Evolutionary conservation across 2,888 invertebrate species (phyloP).

Genomic region (Orthonevra nobilis): DNA sequence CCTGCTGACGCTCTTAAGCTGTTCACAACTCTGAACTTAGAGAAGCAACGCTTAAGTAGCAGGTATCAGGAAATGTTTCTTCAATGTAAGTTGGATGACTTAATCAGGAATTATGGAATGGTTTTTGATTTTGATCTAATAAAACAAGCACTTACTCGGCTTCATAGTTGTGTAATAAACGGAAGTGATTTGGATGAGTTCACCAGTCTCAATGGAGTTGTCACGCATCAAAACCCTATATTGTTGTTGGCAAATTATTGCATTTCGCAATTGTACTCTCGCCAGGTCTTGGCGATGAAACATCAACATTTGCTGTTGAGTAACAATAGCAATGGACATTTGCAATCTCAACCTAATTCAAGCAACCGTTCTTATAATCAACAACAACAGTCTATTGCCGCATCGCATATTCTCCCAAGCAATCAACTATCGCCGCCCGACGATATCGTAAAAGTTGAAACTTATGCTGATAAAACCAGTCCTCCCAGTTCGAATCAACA

Average conservation of each 20-base stretch:
- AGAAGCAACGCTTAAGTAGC: conserved; percentile 85
- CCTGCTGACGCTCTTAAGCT: conserved; percentile 84
- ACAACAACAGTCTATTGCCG: conserved; percentile 70
- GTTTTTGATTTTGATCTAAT: conserved; percentile 85
- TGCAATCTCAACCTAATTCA: conserved; percentile 73
- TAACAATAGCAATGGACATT: conserved; percentile 79
- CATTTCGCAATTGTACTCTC: conserved; percentile 86
- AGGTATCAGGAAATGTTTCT: conserved; percentile 87
- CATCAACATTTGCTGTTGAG: conserved; percentile 81
- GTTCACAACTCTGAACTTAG: conserved; percentile 83
- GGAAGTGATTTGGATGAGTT: conserved; percentile 68
- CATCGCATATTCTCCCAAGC: conserved; percentile 50
- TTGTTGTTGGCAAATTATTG: conserved; percentile 89
- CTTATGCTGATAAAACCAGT: conserved; percentile 76
- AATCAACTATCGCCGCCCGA: conserved; percentile 72
- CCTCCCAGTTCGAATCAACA: conserved; percentile 73
- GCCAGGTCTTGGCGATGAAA: conserved; percentile 81
- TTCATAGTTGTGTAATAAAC: conserved; percentile 79
- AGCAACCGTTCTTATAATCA: conserved; percentile 77
- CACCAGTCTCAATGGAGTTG: conserved; percentile 39
- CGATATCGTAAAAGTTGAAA: conserved; percentile 67
- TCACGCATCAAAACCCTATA: conserved; percentile 84
- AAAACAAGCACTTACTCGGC: conserved; percentile 84
- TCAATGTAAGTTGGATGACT: conserved; percentile 86
- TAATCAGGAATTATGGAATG: conserved; percentile 84